phyloP scores from a whole-genome alignment of 2,113 vertebrate species.

The Gallinago media region DNA sequence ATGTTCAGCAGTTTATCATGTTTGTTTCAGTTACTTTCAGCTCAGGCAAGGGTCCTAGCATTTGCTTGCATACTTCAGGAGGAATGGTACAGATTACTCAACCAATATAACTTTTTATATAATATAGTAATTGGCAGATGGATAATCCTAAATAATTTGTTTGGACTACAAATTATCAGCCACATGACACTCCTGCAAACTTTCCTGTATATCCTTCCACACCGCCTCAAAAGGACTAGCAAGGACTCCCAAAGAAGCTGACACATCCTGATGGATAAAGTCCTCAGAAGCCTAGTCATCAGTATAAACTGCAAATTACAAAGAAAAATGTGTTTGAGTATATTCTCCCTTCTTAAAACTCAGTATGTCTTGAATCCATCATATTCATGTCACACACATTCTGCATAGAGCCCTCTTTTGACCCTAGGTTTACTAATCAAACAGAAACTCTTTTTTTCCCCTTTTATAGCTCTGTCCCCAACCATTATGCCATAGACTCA shows the following conservation, averaged over 20 bases:
- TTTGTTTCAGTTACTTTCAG: background rate
- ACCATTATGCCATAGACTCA: background rate
- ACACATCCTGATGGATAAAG: background rate
- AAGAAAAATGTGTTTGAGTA: background rate
- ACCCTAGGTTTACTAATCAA: background rate
- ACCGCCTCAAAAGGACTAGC: fast-evolving
- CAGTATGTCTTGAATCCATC: background rate
- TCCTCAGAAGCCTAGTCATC: background rate
- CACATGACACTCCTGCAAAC: background rate
- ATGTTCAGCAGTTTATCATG: background rate
- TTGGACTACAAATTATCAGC: background rate
- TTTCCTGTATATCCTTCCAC: background rate
- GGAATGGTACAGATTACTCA: background rate
- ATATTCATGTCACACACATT: background rate
- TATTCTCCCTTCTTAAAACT: background rate
- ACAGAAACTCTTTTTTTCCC: background rate
- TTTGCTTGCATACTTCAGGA: background rate
- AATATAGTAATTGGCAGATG: background rate
- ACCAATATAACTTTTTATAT: fast-evolving
- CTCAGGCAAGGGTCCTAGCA: background rate
- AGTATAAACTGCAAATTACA: background rate
- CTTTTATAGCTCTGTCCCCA: background rate
- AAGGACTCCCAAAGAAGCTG: background rate
- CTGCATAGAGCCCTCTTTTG: background rate
- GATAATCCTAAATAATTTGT: background rate